phyloP scores from a whole-genome alignment of 2,888 invertebrate species.

The Hololepta plana region DNA sequence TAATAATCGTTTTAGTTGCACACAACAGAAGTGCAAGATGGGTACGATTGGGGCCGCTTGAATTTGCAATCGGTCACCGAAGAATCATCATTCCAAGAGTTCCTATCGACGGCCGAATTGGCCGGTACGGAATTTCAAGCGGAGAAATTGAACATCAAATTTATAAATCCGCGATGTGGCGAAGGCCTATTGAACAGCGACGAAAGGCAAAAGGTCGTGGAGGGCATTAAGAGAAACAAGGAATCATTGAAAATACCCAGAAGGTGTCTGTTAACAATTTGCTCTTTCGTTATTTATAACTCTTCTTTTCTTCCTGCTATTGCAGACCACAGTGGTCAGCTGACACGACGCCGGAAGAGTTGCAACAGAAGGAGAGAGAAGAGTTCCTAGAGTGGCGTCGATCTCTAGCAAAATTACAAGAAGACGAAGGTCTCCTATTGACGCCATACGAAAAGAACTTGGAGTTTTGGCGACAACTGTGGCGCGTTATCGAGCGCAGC shows the following conservation, averaged over 20 bases:
- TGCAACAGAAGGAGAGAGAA: conserved; percentile 62
- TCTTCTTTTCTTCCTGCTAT: conserved; percentile 6
- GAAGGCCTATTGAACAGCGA: conserved; percentile 40
- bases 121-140: conserved; percentile 88
- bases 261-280: conserved; percentile 29
- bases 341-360: conserved; percentile 58
- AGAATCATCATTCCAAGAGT: conserved; percentile 91
- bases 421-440: conserved; percentile 59
- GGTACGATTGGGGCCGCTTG: conserved; percentile 77
- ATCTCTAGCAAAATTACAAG: conserved; percentile 58
- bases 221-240: conserved; percentile 38
- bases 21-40: conserved; percentile 76
- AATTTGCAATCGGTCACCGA: conserved; percentile 89
- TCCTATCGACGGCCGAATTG: conserved; percentile 84
- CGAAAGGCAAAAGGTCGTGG: conserved; percentile 33
- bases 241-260: conserved; percentile 64
- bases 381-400: conserved; percentile 84
- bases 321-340: conserved; percentile 63
- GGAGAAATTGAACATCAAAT: conserved; percentile 71
- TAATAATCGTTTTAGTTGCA: conserved; percentile 42
- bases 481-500: conserved; percentile 95
- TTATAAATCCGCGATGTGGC: conserved; percentile 43
- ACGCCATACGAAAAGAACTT: conserved; percentile 97
- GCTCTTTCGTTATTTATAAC: conserved; percentile 3
- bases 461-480: conserved; percentile 96